These are phyloP conservation scores for Pteropus rufus DNA, from an alignment of 2,797 vertebrate species.

Conservation along the genomic window DNA sequence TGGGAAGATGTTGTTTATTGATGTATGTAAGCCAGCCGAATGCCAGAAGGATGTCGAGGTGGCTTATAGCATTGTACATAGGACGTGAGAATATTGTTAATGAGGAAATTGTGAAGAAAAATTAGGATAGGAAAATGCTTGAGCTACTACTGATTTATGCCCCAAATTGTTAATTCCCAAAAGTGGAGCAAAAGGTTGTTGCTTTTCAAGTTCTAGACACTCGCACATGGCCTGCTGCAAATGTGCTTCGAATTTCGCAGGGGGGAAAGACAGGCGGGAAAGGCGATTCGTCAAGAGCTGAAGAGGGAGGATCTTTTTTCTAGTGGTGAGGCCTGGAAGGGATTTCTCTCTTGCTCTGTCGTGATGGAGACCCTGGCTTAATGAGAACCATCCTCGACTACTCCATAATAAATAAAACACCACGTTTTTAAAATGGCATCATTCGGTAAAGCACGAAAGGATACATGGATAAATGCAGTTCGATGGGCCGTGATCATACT, in stretches of 20 bases:
- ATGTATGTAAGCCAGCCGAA: background rate
- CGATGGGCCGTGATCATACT: rapidly evolving
- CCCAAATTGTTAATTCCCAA: background rate
- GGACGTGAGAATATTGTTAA: background rate
- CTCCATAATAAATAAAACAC: background rate
- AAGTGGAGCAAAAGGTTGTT: background rate
- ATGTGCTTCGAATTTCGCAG: background rate
- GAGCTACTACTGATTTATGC: background rate
- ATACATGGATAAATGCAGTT: background rate
- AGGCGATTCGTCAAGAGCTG: background rate
- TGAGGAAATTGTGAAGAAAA: background rate
- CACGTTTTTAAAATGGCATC: background rate
- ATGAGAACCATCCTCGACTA: background rate
- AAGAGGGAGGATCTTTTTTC: background rate
- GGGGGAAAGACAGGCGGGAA: background rate
- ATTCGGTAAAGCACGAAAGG: background rate
- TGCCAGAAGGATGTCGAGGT: background rate
- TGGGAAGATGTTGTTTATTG: background rate
- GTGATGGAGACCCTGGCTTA: background rate
- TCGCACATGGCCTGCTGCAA: too few relatives aligned
- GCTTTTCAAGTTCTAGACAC: background rate
- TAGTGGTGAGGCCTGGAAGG: background rate
- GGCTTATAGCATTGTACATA: background rate
- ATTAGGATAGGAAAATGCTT: background rate
- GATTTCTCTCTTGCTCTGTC: background rate